Evolutionary conservation across 2,797 vertebrate species (phyloP).

Genomic region (Gephyroberyx darwinii): DNA sequence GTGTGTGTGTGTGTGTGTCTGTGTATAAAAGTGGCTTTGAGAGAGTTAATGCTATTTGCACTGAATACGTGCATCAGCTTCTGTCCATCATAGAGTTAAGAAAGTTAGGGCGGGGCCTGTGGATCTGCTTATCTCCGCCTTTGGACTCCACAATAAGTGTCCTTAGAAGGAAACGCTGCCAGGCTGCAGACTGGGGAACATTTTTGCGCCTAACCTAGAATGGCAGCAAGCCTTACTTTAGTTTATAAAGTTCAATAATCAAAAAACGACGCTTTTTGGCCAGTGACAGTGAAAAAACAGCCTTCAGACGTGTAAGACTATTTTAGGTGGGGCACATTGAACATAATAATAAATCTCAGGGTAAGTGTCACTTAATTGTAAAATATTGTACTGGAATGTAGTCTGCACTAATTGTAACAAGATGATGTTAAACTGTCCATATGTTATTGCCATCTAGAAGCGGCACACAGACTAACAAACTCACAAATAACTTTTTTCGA

Average conservation of each 20-base stretch:
- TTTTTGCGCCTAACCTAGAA: background rate
- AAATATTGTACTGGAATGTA: too few relatives aligned
- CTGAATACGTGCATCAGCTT: background rate
- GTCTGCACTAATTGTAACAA: background rate
- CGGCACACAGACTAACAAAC: background rate
- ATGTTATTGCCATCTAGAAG: background rate
- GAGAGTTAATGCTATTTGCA: too few relatives aligned
- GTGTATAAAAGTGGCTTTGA: background rate
- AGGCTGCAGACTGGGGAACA: slow-evolving; percentile 9
- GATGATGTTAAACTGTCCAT: background rate
- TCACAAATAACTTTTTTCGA: background rate
- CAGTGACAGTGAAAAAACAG: background rate
- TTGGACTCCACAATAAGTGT: slow-evolving; percentile 67
- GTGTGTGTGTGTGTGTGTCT: background rate
- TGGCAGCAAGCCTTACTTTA: slow-evolving; percentile 13
- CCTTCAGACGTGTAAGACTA: background rate
- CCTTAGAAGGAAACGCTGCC: slow-evolving; percentile 77
- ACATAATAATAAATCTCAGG: background rate
- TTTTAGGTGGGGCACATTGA: rapidly evolving
- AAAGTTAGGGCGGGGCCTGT: slow-evolving; percentile 54
- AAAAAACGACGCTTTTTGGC: background rate
- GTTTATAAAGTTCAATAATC: background rate
- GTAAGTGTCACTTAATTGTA: slow-evolving; percentile 31
- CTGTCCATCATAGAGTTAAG: background rate
- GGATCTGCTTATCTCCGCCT: slow-evolving; percentile 65